Conservation (phyloP, 2,888 invertebrate species). For the Tuberolachnus salignus region DNA sequence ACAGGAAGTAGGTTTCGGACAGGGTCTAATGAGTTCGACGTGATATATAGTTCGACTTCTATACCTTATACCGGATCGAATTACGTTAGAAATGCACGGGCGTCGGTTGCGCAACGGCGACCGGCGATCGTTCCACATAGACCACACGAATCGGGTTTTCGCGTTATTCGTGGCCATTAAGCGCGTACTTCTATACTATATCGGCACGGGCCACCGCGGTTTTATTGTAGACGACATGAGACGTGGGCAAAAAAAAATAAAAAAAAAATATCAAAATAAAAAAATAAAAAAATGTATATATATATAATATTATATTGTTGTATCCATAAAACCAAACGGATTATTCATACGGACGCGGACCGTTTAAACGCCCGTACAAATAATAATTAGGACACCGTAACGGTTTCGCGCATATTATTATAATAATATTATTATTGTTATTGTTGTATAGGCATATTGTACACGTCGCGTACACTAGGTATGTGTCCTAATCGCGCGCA, state of each 20-base stretch:
- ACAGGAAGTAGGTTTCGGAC: constrained; percentile 7
- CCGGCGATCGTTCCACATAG: not conserved
- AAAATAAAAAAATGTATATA: too few species aligned
- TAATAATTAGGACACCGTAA: constrained; percentile 32
- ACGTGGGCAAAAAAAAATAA: not conserved
- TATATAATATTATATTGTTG: too few species aligned
- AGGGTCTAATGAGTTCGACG: constrained; percentile 19
- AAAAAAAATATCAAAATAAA: too few species aligned
- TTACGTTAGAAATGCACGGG: not conserved
- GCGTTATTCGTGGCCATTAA: not conserved
- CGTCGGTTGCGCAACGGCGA: not conserved
- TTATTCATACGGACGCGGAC: constrained; percentile 1
- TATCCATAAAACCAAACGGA: not conserved
- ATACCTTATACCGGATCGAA: not conserved
- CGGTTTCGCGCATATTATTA: not conserved
- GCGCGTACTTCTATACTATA: not conserved
- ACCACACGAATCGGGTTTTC: constrained; percentile 23
- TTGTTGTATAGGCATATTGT: too few species aligned
- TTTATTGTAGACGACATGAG: not conserved
- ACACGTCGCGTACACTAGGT: too few species aligned
- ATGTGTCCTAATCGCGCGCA: too few species aligned
- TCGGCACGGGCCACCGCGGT: not conserved
- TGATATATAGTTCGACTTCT: not conserved
- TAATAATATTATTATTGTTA: too few species aligned
- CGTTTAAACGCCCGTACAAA: not conserved